Percentiles rank a stretch among this genome's conserved stretches.
Conservation (phyloP, 2,113 vertebrate species). For the Cryptomyrus ogoouensis region DNA sequence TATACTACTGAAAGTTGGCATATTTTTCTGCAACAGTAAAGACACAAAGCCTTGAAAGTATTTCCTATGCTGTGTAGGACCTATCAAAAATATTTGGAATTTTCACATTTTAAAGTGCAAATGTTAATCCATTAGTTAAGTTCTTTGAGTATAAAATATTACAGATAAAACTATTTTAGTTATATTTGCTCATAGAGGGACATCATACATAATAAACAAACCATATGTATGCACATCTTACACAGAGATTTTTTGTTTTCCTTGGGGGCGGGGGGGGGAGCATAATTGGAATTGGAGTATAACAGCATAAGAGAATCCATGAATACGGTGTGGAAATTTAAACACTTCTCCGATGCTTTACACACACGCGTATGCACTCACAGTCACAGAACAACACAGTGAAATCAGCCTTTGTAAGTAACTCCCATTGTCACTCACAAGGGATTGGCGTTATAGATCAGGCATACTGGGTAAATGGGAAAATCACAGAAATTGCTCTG, state of each 20-base stretch:
- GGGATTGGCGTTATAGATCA: background rate
- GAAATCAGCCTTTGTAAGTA: background rate
- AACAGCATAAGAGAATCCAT: slow-evolving; percentile 59
- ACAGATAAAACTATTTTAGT: slow-evolving; percentile 66
- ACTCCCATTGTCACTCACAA: background rate
- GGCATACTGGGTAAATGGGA: background rate
- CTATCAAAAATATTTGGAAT: slow-evolving; percentile 77
- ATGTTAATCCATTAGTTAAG: slow-evolving; percentile 67
- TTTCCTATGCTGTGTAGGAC: slow-evolving; percentile 68
- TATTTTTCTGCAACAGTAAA: slow-evolving; percentile 66
- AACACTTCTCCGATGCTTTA: slow-evolving; percentile 45
- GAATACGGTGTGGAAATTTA: slow-evolving; percentile 55
- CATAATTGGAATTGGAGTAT: slow-evolving; percentile 64
- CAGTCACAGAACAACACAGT: background rate
- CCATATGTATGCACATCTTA: slow-evolving; percentile 52
- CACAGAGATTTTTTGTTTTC: slow-evolving; percentile 58
- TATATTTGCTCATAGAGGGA: slow-evolving; percentile 64
- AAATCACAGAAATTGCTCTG: background rate
- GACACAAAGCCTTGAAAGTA: slow-evolving; percentile 66
- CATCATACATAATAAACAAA: slow-evolving; percentile 70
- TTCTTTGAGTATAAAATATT: slow-evolving; percentile 76
- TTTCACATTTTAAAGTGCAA: slow-evolving; percentile 74
- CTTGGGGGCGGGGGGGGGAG: slow-evolving; percentile 52
- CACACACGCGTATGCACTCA: background rate
- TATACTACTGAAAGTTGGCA: slow-evolving; percentile 70